Conservation (phyloP, 2,113 vertebrate genomes). For the Scopus umbretta region DNA sequence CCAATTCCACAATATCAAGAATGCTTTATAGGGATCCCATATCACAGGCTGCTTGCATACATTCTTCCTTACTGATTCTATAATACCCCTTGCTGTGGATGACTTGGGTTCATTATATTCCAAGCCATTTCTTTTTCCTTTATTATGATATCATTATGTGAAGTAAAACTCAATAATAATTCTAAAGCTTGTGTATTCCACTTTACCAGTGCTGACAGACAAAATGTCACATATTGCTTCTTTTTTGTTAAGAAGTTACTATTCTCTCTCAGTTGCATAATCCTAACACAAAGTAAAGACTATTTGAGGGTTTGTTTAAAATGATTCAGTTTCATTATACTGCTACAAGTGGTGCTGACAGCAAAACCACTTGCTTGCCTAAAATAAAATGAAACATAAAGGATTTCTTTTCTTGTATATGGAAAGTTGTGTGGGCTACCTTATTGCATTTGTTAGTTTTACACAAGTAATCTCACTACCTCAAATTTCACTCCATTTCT, state of each 20-base stretch:
- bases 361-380: constrained; percentile 60
- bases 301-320: constrained; percentile 67
- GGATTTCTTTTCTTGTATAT: constrained; percentile 40
- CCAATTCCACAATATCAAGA: background rate
- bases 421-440: constrained; percentile 21
- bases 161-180: constrained; percentile 6
- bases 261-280: constrained; percentile 48
- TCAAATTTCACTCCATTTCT: background rate
- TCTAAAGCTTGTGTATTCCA: constrained; percentile 61
- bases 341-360: constrained; percentile 71
- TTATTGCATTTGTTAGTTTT: constrained; percentile 23
- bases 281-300: constrained; percentile 70
- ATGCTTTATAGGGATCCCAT: background rate
- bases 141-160: background rate
- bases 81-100: background rate
- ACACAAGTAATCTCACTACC: background rate
- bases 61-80: background rate
- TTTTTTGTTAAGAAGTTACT: constrained; percentile 45
- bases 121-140: background rate
- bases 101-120: background rate
- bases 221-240: constrained; percentile 62
- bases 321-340: constrained; percentile 72
- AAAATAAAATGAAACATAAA: constrained; percentile 64
- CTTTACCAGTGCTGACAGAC: constrained; percentile 67
- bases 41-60: background rate